Percentiles rank a stretch among this genome's conserved stretches.
phyloP scores from a whole-genome alignment of 1,140 invertebrate species.

The Conopomorpha cramerella region DNA sequence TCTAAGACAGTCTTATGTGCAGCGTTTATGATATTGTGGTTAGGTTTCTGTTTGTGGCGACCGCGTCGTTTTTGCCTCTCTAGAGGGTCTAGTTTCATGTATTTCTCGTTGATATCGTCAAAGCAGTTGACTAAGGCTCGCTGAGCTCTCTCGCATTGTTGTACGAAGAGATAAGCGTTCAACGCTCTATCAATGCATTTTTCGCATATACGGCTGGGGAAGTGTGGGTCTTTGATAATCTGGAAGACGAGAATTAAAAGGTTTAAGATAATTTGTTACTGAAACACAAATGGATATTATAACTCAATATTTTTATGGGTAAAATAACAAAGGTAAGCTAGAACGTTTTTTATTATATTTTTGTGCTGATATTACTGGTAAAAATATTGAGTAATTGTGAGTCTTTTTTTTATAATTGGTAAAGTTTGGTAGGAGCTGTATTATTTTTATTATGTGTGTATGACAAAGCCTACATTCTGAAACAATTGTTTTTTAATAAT shows the following conservation, averaged over 20 bases:
- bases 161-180: constrained; percentile 32
- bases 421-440: too few species aligned
- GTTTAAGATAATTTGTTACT: too few species aligned
- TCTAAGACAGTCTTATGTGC: constrained; percentile 33
- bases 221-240: constrained; percentile 25
- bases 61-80: constrained; percentile 29
- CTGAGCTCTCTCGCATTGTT: constrained; percentile 38
- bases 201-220: constrained; percentile 36
- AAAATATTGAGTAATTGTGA: too few species aligned
- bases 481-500: too few species aligned
- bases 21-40: constrained; percentile 25
- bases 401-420: too few species aligned
- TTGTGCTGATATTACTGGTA: too few species aligned
- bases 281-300: too few species aligned
- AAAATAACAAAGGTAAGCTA: constrained; percentile 3
- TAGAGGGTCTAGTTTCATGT: constrained; percentile 33
- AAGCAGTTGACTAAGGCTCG: constrained; percentile 38
- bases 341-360: too few species aligned
- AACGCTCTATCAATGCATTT: constrained; percentile 29
- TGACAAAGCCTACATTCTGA: too few species aligned
- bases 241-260: too few species aligned
- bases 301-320: constrained; percentile 5
- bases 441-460: too few species aligned
- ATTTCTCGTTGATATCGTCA: constrained; percentile 37
- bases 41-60: constrained; percentile 32